Evolutionary conservation across 2,797 vertebrate genomes (phyloP).

Genomic region (Paguma larvata): DNA sequence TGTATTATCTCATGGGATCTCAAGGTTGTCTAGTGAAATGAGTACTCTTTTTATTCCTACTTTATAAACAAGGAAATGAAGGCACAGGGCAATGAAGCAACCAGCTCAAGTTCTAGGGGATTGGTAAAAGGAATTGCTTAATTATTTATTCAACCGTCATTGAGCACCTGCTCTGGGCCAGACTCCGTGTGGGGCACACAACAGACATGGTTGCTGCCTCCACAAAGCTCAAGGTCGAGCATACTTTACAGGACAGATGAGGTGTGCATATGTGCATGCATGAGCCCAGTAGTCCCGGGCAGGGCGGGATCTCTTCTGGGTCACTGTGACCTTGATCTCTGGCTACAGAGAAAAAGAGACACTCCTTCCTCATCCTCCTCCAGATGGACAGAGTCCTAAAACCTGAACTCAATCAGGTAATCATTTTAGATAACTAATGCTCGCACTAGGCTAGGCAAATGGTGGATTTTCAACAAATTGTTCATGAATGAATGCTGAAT

Average conservation of each 20-base stretch:
- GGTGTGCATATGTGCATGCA: background rate
- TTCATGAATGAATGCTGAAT: background rate
- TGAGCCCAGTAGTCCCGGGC: background rate
- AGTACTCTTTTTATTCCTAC: background rate
- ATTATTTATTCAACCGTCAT: conserved; percentile 32
- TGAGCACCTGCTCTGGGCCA: conserved; percentile 21
- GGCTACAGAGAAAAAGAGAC: background rate
- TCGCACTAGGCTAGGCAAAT: background rate
- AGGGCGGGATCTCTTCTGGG: background rate
- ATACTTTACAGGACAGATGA: background rate
- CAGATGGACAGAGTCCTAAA: background rate
- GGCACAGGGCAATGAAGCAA: background rate
- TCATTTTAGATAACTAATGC: background rate
- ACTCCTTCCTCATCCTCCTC: background rate
- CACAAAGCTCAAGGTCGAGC: conserved; percentile 58
- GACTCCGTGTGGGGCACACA: background rate
- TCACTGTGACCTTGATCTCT: background rate
- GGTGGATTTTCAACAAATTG: background rate
- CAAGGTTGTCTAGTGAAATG: background rate
- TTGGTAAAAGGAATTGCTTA: conserved; percentile 36
- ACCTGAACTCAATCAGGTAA: background rate
- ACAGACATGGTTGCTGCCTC: background rate
- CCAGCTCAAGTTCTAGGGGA: background rate
- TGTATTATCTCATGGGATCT: background rate
- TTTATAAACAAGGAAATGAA: conserved; percentile 11